These are phyloP conservation scores for Xiphophorus hellerii DNA, from an alignment of 2,113 vertebrate species.

Conservation along the genomic window DNA sequence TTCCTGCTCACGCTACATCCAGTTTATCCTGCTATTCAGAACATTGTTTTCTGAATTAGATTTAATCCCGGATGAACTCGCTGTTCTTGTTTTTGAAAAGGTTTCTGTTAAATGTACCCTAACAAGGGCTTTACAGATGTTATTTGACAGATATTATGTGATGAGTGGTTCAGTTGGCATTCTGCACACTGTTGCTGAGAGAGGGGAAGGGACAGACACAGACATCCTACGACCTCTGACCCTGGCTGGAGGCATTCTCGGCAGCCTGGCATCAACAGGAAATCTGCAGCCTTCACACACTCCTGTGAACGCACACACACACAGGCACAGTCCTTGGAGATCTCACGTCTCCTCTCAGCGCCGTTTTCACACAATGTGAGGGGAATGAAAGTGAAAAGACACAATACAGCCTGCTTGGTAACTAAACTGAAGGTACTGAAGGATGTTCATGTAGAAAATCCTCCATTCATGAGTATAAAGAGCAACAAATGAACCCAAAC, in stretches of 20 bases:
- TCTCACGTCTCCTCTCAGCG: no score
- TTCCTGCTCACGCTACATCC: neutral
- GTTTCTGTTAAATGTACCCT: neutral
- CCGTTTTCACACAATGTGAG: neutral
- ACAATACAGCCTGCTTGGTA: no score
- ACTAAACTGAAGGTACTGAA: no score
- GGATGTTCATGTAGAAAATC: no score
- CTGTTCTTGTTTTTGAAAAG: no score
- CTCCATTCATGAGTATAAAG: no score
- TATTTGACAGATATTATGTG: neutral
- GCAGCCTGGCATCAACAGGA: constrained; percentile 77
- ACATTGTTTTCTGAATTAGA: no score
- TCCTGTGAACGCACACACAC: constrained; percentile 6
- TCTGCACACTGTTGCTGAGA: constrained; percentile 26
- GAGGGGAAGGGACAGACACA: constrained; percentile 65
- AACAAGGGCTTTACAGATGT: neutral
- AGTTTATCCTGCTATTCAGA: no score
- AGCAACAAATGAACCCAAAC: no score
- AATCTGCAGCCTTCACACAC: constrained; percentile 53
- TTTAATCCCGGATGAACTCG: no score
- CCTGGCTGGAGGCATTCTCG: constrained; percentile 47
- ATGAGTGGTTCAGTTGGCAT: constrained; percentile 23
- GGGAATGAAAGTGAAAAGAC: no score
- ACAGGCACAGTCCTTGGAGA: neutral
- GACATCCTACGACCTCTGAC: constrained; percentile 78